Evolutionary conservation across 2,113 vertebrate species (phyloP).

Genomic region (Myrmophylax atrothorax): DNA sequence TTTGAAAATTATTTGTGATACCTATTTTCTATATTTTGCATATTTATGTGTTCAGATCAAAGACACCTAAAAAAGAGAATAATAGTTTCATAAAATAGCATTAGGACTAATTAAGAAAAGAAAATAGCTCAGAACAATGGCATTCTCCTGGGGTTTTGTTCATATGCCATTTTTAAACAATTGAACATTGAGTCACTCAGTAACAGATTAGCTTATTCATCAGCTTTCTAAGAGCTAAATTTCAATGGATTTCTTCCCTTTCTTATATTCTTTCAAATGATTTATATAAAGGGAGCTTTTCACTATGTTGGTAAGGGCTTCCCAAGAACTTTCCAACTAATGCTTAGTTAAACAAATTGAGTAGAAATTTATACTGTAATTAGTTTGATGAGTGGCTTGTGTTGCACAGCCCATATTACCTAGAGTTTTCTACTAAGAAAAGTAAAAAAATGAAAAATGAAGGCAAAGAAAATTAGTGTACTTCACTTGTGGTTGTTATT

Average conservation of each 20-base stretch:
- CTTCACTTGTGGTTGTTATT: not conserved
- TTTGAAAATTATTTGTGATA: not conserved
- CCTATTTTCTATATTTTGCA: not conserved
- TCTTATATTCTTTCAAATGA: conserved; percentile 49
- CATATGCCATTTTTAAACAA: conserved; percentile 38
- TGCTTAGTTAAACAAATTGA: conserved; percentile 41
- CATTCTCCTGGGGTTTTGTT: conserved; percentile 46
- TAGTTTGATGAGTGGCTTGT: conserved; percentile 37
- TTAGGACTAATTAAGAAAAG: conserved; percentile 41
- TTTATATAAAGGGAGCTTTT: conserved; percentile 44
- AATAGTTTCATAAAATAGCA: conserved; percentile 17
- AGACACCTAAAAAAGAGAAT: not conserved
- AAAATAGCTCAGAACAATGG: conserved; percentile 45
- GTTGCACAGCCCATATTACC: not conserved
- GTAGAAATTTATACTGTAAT: conserved; percentile 56
- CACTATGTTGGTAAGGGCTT: conserved; percentile 13
- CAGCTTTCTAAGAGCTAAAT: conserved; percentile 46
- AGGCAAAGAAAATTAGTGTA: not conserved
- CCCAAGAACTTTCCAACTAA: conserved; percentile 42
- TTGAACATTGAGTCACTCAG: conserved; percentile 24
- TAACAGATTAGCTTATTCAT: conserved; percentile 47
- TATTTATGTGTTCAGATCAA: not conserved
- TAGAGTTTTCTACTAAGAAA: not conserved
- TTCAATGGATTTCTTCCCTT: conserved; percentile 58
- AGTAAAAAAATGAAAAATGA: not conserved